Evolutionary conservation across 2,113 vertebrate genomes (phyloP).

Genomic region (Polypterus bichir): DNA sequence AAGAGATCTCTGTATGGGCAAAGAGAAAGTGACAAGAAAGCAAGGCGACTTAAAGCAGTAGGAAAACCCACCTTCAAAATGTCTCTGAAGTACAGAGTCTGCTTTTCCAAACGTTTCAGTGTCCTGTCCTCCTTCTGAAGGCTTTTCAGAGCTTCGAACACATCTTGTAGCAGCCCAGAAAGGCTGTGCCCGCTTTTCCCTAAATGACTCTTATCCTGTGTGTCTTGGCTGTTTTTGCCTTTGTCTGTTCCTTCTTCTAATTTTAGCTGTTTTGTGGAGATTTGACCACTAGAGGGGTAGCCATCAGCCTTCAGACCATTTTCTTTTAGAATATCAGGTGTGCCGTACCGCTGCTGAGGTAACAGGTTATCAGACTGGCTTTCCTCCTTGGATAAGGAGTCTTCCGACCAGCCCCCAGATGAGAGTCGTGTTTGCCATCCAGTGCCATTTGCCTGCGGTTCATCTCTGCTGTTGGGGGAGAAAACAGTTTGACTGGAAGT

Average conservation of each 20-base stretch:
- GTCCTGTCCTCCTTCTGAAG: slow-evolving; percentile 19
- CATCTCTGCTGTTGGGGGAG: slow-evolving; percentile 43
- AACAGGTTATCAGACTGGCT: slow-evolving; percentile 23
- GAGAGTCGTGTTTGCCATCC: slow-evolving; percentile 17
- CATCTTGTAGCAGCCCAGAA: slow-evolving; percentile 43
- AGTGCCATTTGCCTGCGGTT: slow-evolving; percentile 28
- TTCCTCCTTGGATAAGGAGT: slow-evolving; percentile 19
- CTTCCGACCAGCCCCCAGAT: slow-evolving; percentile 14
- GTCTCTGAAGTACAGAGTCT: slow-evolving; percentile 52
- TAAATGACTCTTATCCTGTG: too few relatives aligned
- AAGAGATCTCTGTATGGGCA: too few relatives aligned
- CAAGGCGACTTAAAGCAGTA: too few relatives aligned
- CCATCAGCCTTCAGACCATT: slow-evolving; percentile 13
- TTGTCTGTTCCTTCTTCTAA: background rate
- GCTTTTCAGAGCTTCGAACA: slow-evolving; percentile 43
- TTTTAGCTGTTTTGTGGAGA: background rate
- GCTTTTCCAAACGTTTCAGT: slow-evolving; percentile 52
- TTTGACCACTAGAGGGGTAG: background rate
- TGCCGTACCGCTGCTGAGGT: slow-evolving; percentile 30
- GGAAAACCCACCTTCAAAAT: slow-evolving; percentile 58
- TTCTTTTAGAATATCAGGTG: slow-evolving; percentile 68
- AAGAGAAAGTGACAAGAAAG: too few relatives aligned
- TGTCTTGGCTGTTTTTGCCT: background rate
- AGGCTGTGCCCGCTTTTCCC: slow-evolving; percentile 29
- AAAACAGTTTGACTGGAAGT: slow-evolving; percentile 34